phyloP scores from a whole-genome alignment of 2,888 invertebrate genomes.

The Dascillus cervinus region DNA sequence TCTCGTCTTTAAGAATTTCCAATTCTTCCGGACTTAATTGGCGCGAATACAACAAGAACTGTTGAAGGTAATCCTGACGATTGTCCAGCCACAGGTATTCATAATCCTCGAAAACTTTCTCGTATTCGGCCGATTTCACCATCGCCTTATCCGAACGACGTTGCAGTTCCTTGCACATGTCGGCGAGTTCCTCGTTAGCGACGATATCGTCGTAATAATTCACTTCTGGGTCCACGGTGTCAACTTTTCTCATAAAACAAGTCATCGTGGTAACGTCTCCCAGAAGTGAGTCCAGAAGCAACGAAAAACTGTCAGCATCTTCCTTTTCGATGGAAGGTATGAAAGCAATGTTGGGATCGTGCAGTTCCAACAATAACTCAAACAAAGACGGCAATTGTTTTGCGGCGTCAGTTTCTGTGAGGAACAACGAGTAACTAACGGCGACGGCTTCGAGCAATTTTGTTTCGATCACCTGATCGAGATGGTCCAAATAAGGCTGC shows the following conservation, averaged over 20 bases:
- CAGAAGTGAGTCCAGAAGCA: conserved; percentile 60
- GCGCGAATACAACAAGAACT: conserved; percentile 72
- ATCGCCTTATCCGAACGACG: conserved; percentile 33
- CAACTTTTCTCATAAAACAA: conserved; percentile 60
- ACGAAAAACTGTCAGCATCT: conserved; percentile 58
- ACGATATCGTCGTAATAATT: conserved; percentile 47
- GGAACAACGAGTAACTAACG: conserved; percentile 52
- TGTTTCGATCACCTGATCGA: conserved; percentile 55
- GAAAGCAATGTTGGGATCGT: conserved; percentile 65
- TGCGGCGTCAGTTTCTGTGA: conserved; percentile 51
- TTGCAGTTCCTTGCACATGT: conserved; percentile 50
- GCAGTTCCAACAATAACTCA: conserved; percentile 66
- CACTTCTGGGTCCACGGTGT: neutral
- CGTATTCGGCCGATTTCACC: conserved; percentile 39
- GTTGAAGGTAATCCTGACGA: conserved; percentile 62
- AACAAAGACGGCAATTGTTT: conserved; percentile 61
- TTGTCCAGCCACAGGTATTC: conserved; percentile 78
- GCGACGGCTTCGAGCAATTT: conserved; percentile 48
- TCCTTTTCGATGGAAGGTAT: conserved; percentile 64
- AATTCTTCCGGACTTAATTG: conserved; percentile 65
- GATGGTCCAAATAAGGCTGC: conserved; percentile 55
- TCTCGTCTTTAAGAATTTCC: conserved; percentile 44
- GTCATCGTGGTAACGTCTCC: conserved; percentile 72
- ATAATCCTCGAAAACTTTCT: conserved; percentile 55
- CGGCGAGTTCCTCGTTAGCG: conserved; percentile 50